These are phyloP conservation scores for Heteropelma amictum DNA, from an alignment of 2,888 invertebrate genomes.

Conservation along the genomic window DNA sequence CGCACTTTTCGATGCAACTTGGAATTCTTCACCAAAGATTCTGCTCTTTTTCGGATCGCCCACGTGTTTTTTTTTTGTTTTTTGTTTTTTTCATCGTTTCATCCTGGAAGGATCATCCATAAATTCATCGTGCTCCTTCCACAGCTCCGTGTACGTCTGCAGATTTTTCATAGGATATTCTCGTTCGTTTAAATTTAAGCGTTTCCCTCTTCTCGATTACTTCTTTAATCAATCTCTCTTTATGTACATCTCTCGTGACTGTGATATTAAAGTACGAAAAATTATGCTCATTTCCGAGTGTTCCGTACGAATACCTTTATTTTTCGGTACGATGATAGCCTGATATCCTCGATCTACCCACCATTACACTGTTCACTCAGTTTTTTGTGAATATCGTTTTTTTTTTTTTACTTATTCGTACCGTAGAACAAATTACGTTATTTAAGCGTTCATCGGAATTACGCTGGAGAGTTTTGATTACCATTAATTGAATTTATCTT, in stretches of 20 bases:
- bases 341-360: too few relatives aligned
- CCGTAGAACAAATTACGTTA: too few relatives aligned
- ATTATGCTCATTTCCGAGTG: conserved; percentile 7
- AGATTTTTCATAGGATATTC: background rate
- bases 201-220: conserved; percentile 1
- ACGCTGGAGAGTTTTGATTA: too few relatives aligned
- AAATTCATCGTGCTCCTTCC: background rate
- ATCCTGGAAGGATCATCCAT: background rate
- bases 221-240: background rate
- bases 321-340: too few relatives aligned
- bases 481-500: too few relatives aligned
- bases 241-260: conserved; percentile 57
- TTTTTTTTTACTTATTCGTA: too few relatives aligned
- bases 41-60: conserved; percentile 16
- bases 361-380: too few relatives aligned
- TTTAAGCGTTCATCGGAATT: too few relatives aligned
- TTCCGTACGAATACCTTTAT: background rate
- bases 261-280: conserved; percentile 61
- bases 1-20: background rate
- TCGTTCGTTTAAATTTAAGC: background rate
- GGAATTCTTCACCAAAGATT: conserved; percentile 49
- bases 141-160: background rate
- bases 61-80: conserved; percentile 5
- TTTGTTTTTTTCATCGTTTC: too few relatives aligned
- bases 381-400: too few relatives aligned